Conservation (phyloP, 1,140 invertebrate species). For the Homalodisca vitripennis region DNA sequence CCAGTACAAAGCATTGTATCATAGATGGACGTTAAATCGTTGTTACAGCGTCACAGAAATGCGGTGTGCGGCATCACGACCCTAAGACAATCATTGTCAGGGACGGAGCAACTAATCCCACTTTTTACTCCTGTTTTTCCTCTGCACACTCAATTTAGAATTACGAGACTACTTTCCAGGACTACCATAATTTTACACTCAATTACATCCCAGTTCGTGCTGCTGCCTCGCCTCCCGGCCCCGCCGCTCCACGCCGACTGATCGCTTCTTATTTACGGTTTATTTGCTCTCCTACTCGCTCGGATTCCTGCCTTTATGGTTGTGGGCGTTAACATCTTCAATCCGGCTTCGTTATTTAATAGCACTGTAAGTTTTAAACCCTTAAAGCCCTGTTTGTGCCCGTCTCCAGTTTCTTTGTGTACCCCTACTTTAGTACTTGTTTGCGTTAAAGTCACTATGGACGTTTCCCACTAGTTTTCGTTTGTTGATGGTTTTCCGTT, state of each 20-base stretch:
- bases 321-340: background rate
- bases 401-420: too few species aligned
- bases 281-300: slow-evolving; percentile 6
- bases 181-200: slow-evolving; percentile 36
- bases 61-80: slow-evolving; percentile 7
- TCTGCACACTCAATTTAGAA: slow-evolving; percentile 34
- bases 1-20: too few species aligned
- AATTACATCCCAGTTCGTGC: slow-evolving; percentile 25
- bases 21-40: too few species aligned
- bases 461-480: too few species aligned
- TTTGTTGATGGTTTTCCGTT: too few species aligned
- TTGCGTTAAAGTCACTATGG: too few species aligned
- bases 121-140: slow-evolving; percentile 32
- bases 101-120: slow-evolving; percentile 20
- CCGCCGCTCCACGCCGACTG: background rate
- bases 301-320: slow-evolving; percentile 1
- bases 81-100: slow-evolving; percentile 26
- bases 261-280: slow-evolving; percentile 20
- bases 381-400: too few species aligned
- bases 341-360: too few species aligned
- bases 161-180: slow-evolving; percentile 29
- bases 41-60: too few species aligned
- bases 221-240: slow-evolving; percentile 7
- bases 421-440: too few species aligned
- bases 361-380: too few species aligned